These are phyloP conservation scores for Ypsolopha sequella DNA, from an alignment of 2,888 invertebrate genomes.

Conservation along the genomic window DNA sequence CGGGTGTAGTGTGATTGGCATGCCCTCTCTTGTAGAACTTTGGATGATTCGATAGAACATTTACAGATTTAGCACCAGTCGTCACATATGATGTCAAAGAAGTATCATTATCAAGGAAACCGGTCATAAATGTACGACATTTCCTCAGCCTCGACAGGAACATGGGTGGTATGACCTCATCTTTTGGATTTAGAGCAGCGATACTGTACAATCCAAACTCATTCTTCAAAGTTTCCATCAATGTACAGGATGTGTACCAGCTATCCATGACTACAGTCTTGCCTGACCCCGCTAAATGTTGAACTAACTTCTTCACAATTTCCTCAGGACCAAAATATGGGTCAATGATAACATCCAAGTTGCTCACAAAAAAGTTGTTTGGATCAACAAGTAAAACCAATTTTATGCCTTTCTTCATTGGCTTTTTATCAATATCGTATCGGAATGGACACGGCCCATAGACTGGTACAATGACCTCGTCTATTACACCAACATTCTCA, in stretches of 20 bases:
- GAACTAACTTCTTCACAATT: constrained; percentile 40
- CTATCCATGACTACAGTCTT: constrained; percentile 47
- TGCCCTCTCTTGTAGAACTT: constrained; percentile 41
- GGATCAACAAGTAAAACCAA: constrained; percentile 49
- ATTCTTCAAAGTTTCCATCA: constrained; percentile 33
- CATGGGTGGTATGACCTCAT: constrained; percentile 44
- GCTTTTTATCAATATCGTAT: constrained; percentile 47
- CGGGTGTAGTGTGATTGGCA: constrained; percentile 30
- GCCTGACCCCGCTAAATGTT: constrained; percentile 44
- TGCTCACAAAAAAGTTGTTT: constrained; percentile 49
- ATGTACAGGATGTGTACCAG: constrained; percentile 39
- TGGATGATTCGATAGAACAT: constrained; percentile 46
- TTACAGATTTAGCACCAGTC: constrained; percentile 34
- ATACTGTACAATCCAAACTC: constrained; percentile 40
- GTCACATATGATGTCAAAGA: constrained; percentile 43
- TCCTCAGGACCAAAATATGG: constrained; percentile 39
- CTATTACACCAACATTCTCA: constrained; percentile 40
- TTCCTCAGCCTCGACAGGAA: constrained; percentile 42
- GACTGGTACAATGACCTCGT: constrained; percentile 53
- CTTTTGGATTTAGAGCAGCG: constrained; percentile 36
- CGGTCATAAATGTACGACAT: constrained; percentile 33
- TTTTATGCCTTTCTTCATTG: constrained; percentile 47
- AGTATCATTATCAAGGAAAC: constrained; percentile 38
- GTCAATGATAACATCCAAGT: constrained; percentile 53
- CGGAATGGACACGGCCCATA: constrained; percentile 57